Evolutionary conservation across 2,113 vertebrate genomes (phyloP).

Genomic region (Centropus unirufus): DNA sequence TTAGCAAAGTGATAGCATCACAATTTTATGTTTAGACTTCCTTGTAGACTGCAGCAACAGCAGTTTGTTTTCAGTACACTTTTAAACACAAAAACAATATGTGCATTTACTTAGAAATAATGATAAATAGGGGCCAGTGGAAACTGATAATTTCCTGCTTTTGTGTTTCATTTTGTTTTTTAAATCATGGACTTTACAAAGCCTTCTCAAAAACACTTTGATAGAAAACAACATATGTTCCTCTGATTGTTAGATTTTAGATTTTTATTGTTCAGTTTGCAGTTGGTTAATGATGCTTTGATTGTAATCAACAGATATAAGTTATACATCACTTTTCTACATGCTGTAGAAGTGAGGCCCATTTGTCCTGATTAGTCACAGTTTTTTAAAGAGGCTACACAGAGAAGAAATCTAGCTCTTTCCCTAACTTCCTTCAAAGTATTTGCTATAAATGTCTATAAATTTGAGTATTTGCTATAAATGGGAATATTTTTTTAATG

Average conservation of each 20-base stretch:
- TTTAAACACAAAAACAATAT: conserved; percentile 71
- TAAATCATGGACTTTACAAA: background rate
- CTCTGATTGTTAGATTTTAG: background rate
- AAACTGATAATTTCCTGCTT: background rate
- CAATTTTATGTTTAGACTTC: conserved; percentile 85
- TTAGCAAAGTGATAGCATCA: conserved; percentile 80
- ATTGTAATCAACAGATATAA: conserved; percentile 42
- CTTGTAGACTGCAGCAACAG: conserved; percentile 71
- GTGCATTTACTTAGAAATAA: conserved; percentile 69
- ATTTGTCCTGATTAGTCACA: conserved; percentile 77
- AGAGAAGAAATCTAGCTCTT: conserved; percentile 6
- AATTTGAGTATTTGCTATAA: too few relatives aligned
- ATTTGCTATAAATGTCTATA: background rate
- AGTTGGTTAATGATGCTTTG: background rate
- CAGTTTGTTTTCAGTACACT: conserved; percentile 74
- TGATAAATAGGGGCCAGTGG: conserved; percentile 76
- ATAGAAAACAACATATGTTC: background rate
- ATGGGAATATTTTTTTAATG: background rate
- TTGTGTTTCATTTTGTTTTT: background rate
- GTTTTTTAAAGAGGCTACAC: conserved; percentile 38
- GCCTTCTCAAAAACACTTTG: background rate
- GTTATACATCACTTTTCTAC: conserved; percentile 11
- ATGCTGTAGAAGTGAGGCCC: background rate
- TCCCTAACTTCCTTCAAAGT: conserved; percentile 1
- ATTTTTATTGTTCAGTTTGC: background rate